Evolutionary conservation across 35 echinoderm and acorn worm genomes (phyloP).

Genomic region (Lytechinus variegatus): DNA sequence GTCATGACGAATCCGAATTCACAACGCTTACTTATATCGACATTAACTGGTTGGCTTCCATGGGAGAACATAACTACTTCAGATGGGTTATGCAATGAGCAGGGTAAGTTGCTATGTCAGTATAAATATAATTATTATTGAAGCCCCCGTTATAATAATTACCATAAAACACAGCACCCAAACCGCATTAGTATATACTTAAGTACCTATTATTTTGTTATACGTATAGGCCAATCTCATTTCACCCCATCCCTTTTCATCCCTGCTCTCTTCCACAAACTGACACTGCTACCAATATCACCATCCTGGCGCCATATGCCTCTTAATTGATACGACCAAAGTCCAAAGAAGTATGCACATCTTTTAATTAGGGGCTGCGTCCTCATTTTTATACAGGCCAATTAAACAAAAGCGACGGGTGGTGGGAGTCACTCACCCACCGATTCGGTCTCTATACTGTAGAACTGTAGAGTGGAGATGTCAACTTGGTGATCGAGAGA

Average conservation of each 20-base stretch:
- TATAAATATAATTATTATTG: no score
- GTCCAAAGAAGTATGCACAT: background rate
- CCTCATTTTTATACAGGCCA: background rate
- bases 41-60: no score
- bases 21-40: no score
- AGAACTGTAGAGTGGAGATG: background rate
- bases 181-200: no score
- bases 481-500: background rate
- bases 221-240: no score
- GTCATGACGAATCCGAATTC: no score
- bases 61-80: no score
- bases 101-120: no score
- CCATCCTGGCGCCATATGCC: background rate
- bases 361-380: background rate
- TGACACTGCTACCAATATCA: background rate
- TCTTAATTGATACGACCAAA: background rate
- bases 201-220: no score
- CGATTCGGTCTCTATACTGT: background rate
- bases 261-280: background rate
- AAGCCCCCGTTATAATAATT: no score
- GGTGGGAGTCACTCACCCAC: background rate
- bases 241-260: background rate
- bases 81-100: no score
- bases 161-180: no score
- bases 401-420: background rate